These are phyloP conservation scores for Megathymus violae DNA, from an alignment of 1,140 invertebrate genomes.

Conservation along the genomic window DNA sequence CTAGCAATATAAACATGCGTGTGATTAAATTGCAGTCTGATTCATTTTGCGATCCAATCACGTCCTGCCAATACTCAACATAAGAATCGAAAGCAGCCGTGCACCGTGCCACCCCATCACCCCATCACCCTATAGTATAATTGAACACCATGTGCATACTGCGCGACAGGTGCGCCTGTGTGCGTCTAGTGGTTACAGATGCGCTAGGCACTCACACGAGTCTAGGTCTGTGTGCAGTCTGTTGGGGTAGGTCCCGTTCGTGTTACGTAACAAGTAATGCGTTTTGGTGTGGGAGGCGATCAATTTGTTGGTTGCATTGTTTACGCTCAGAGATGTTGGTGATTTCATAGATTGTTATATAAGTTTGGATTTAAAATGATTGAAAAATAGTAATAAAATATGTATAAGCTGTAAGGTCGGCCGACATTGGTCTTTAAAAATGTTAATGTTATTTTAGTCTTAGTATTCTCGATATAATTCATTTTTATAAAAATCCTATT, in stretches of 20 bases:
- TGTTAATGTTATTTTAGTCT: no score
- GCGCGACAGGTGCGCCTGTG: conserved; percentile 39
- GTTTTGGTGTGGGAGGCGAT: conserved; percentile 30
- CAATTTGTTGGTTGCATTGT: conserved; percentile 34
- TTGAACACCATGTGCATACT: conserved; percentile 59
- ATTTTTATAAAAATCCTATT: no score
- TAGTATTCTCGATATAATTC: no score
- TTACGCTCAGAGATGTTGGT: conserved; percentile 31
- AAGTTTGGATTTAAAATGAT: conserved; percentile 16
- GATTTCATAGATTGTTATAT: conserved; percentile 22
- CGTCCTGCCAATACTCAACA: conserved; percentile 34
- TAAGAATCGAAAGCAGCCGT: conserved; percentile 40
- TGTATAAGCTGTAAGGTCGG: no score
- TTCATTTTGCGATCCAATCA: conserved; percentile 30
- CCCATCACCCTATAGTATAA: conserved; percentile 50
- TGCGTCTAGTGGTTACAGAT: conserved; percentile 51
- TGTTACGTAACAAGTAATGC: conserved; percentile 26
- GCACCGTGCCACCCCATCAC: conserved; percentile 38
- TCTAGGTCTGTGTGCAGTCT: conserved; percentile 41
- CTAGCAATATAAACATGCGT: conserved; percentile 27
- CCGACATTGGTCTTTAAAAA: no score
- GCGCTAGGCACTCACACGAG: conserved; percentile 48
- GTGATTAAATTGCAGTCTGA: conserved; percentile 30
- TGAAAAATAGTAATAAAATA: background rate
- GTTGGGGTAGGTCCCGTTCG: conserved; percentile 26